A percentile compares a stretch with the other conserved stretches of the same genome.
These are phyloP conservation scores for Lepidurus packardi DNA, from an alignment of 1,140 invertebrate genomes.

Conservation along the genomic window DNA sequence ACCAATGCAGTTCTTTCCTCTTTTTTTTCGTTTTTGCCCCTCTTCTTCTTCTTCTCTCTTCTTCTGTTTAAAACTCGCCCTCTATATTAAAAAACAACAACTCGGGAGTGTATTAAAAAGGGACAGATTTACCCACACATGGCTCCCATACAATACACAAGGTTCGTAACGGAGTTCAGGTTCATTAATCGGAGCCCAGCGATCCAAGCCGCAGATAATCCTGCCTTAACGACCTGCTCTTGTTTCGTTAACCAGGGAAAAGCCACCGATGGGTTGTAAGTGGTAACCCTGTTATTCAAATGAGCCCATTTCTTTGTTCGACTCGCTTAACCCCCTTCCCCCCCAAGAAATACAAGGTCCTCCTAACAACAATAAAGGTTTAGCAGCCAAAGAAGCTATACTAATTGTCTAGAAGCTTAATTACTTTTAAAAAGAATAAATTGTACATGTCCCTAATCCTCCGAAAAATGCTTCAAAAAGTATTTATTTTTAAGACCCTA, in stretches of 20 bases:
- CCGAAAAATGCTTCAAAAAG: too few relatives aligned
- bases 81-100: neutral
- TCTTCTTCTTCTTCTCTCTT: neutral
- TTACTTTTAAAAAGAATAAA: neutral
- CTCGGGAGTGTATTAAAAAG: neutral
- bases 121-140: slow-evolving; percentile 4
- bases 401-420: neutral
- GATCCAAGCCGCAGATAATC: slow-evolving; percentile 21
- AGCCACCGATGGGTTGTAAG: slow-evolving; percentile 17
- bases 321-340: neutral
- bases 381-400: neutral
- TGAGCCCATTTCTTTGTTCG: neutral
- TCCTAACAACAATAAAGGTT: neutral
- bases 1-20: neutral
- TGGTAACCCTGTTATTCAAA: slow-evolving; percentile 18
- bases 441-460: too few relatives aligned
- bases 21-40: neutral
- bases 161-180: neutral
- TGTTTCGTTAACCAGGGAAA: slow-evolving; percentile 18
- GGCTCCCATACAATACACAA: neutral
- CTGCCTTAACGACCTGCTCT: slow-evolving; percentile 1
- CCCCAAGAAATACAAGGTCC: neutral
- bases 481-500: neutral
- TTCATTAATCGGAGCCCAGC: slow-evolving; percentile 13
- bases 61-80: neutral